phyloP scores from a whole-genome alignment of 2,888 invertebrate genomes.

The Campopleginae sp. region DNA sequence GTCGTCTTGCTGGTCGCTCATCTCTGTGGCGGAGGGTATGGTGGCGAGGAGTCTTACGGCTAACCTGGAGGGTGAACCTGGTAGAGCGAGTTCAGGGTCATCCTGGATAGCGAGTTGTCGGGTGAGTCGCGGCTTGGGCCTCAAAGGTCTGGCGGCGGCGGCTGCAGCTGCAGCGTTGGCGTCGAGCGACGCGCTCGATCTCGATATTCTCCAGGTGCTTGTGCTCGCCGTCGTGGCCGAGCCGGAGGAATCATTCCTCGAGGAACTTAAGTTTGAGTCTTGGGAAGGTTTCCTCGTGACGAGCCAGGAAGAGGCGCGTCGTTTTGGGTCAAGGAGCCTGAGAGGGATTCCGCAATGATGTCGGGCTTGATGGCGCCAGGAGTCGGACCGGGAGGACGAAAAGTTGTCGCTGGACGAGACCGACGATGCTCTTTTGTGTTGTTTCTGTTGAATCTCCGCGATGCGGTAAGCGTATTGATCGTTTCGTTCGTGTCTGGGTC shows the following conservation, averaged over 20 bases:
- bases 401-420: slow-evolving; percentile 96
- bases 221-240: slow-evolving; percentile 95
- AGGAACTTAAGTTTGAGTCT: slow-evolving; percentile 95
- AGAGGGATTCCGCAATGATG: slow-evolving; percentile 92
- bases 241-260: slow-evolving; percentile 95
- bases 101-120: slow-evolving; percentile 91
- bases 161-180: slow-evolving; percentile 69
- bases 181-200: slow-evolving; percentile 91
- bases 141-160: slow-evolving; percentile 5
- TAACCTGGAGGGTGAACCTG: slow-evolving; percentile 86
- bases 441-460: slow-evolving; percentile 90
- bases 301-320: slow-evolving; percentile 94
- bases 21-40: slow-evolving; percentile 91
- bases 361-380: slow-evolving; percentile 91
- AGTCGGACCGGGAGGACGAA: slow-evolving; percentile 91
- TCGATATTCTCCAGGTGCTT: slow-evolving; percentile 94
- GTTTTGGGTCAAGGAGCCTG: slow-evolving; percentile 89
- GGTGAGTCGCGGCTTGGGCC: slow-evolving; percentile 90
- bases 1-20: slow-evolving; percentile 89
- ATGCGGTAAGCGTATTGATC: slow-evolving; percentile 91
- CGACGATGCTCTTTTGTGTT: slow-evolving; percentile 91
- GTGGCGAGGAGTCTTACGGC: slow-evolving; percentile 89
- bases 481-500: slow-evolving; percentile 84
- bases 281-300: slow-evolving; percentile 96
- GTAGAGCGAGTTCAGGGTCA: slow-evolving; percentile 88